Evolutionary conservation across 1,140 invertebrate genomes (phyloP), one percentile per base, ranked within the genome.

Genomic region (Heliothis subflexa): DNA sequence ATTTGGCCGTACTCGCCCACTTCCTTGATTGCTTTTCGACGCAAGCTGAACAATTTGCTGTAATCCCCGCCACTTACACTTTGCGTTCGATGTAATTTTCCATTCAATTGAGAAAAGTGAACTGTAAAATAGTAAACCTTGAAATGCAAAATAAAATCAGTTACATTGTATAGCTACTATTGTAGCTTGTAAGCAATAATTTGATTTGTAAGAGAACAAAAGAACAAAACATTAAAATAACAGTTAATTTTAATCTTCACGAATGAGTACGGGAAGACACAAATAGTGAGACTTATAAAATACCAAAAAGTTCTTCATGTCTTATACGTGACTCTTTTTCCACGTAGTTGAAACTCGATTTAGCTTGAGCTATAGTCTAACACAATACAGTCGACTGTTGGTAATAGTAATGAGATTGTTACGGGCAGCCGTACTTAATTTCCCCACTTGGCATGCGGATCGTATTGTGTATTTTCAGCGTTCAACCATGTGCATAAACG

Each of bases 21-120:
- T 70, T 54, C 49, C 66, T 70, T 70, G 66, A 70, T 70, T 68
- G 45, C 64, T 68, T 68, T 50, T 68, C 64, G 47, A 68, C 64
- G 61, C 57, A 21, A 18, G 21, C 28, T n/a, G 16, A 25, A 50
- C 64, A 68, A 50, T 68, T 68, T 50, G 45, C 21, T 14, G 12
- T 50, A 68, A 68, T 68, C 64, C 12, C 21, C 13, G 47, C 16
- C 14, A 16, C 16, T 68, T 68, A 68, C 25, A 49, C 18, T 25
- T 68, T 13, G 49, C 18, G 11, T 5, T 4, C 3, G 11, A 21
- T 68, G 45, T 49, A n/a, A 25, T 68, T 47, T 68, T 68, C 64
- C 40, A 68, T 21, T 47, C 18, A 47, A 68, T 25, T 13, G 16
- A 45, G 9, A 18, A 16, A 16, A 45, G 45, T 55, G 54, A 21